Base-by-base conservation (phyloP, 2,888 invertebrate species). In the Pandemis heparana region DNA sequence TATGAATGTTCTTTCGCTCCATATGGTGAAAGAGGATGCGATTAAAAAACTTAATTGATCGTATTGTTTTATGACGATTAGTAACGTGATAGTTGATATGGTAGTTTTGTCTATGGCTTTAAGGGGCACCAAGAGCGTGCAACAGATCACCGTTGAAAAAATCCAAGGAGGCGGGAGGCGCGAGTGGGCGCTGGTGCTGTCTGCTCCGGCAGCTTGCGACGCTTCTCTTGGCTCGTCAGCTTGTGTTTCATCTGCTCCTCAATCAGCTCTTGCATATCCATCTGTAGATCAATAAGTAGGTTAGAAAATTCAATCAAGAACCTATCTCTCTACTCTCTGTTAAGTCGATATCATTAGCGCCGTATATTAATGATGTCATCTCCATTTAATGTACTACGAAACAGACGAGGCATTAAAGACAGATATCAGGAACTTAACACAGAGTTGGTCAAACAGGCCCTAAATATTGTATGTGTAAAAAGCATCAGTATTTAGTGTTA, bases 231-330 rank as follows among this genome's bases (percentile, higher is more conserved):
- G 70, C 96, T 95, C 75, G 96, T 96, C 80, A 99, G 94, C 92
- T 98, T 98, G 84, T 96, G 97, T 77, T 97, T 96, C 95, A 99
- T 97, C 89, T 98, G 98, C 83, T 98, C 98, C 81, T 98, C 97
- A 75, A 99, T 95, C 60, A 99, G 94, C 84, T 97, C 97, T 84
- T 99, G 98, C 97, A 99, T 98, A 89, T 99, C 98, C 96, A 98
- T 97, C 97, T 98, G 95, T 7, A 94, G 93, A 66, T 23, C n/a
- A 60, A n/a, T 38, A n/a, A 32, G n/a, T 12, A 1, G 12, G 14
- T 38, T 75, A 65, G 16, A 53, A 53, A 18, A 9, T 18, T 7
- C 3, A 53, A 32, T 32, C 4, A 32, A 4, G 23, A 4, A 32
- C 2, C 23, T 32, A 32, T 32, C 4, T 32, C 23, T 2, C 23